Evolutionary conservation across 2,113 vertebrate species (phyloP).

Genomic region (Bubalus kerabau): DNA sequence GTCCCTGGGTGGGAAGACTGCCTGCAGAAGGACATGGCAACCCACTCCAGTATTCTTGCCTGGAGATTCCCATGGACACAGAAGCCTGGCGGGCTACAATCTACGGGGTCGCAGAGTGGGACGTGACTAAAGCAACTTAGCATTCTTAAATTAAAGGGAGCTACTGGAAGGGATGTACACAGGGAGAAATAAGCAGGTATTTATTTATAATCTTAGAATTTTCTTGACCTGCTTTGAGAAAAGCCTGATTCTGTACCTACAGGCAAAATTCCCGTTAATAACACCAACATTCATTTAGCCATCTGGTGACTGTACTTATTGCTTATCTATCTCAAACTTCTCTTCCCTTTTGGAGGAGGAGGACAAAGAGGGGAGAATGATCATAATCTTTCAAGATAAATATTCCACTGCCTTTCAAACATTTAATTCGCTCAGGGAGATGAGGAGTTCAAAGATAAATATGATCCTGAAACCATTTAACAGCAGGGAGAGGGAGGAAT

Average conservation of each 20-base stretch:
- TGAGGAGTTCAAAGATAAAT: not conserved
- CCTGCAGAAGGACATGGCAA: not conserved
- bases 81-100: not conserved
- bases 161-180: not conserved
- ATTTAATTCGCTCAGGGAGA: not conserved
- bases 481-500: no score
- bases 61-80: not conserved
- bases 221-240: not conserved
- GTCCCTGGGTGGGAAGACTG: not conserved
- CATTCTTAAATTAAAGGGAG: not conserved
- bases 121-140: not conserved
- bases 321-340: not conserved
- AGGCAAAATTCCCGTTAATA: not conserved
- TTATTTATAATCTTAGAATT: not conserved
- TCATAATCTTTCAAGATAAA: not conserved
- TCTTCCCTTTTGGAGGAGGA: not conserved
- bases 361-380: not conserved
- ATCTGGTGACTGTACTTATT: not conserved
- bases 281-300: not conserved
- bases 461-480: constrained; percentile 1
- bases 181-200: not conserved
- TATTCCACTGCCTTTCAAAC: not conserved
- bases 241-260: not conserved
- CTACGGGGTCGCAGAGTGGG: not conserved
- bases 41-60: not conserved